Base-by-base conservation (phyloP, 2,113 vertebrate species). In the Stomatorhinus ivindoensis region DNA sequence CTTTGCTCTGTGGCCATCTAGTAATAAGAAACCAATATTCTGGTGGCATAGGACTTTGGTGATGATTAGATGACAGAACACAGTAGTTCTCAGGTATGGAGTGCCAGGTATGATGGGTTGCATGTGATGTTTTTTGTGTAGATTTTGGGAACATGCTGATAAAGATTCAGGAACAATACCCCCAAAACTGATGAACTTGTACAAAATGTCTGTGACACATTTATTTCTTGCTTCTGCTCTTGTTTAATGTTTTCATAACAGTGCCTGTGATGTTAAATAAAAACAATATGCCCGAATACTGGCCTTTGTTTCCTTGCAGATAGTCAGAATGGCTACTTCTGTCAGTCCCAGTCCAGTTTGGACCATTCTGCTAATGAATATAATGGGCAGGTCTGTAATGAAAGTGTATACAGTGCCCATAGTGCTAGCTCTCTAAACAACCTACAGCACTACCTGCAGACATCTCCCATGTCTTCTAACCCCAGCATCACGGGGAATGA, bases 351-450 rank as follows among this genome's bases (percentile, higher is more conserved):
- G 95, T 99, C 97, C 88, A 99, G 98, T 91, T 91, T 99, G 93
- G 98, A 99, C 90, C 95, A 97, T 92, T 90, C 97, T 24, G 97
- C 98, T 17, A 93, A 97, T 0, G 98, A 99, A 90, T 96, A 98
- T 93, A 93, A 91, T 15, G 98, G 97, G 51, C 95, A 98, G 82
- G 95, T 98, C 90, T 97, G 98, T 1, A 99, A 98, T 0, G 98
- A 98, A 91, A 99, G 98, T 0, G 97, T 99, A 87, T 99, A 99
- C 92, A 99, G 98, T 0, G 97, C 98, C 0, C 98, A 99, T 92
- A 99, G 98, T 93, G 99, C 98, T 42, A 99, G 95, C 95, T 99
- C 98, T 42, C 93, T 99, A 48, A 99, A 98, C 91, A 98, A 97
- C 55, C 97, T 97, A 0, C 97, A 99, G 90, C 97, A 99, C 93